Base-by-base conservation (phyloP, 2,113 vertebrate species). In the Neogobius melanostomus region DNA sequence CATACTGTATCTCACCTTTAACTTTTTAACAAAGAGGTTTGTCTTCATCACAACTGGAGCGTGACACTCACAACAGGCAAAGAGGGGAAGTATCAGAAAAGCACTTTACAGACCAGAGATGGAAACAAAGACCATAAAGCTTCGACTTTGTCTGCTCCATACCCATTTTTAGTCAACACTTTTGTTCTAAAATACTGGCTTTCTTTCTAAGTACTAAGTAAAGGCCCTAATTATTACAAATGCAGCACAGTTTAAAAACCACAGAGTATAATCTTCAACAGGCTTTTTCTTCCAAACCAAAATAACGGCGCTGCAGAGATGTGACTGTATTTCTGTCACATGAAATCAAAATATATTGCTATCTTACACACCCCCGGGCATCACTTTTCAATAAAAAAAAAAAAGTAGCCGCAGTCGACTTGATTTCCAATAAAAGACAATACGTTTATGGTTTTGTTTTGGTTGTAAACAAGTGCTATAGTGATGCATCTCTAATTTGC, bases 401-500 rank as follows among this genome's bases (percentile, higher is more conserved):
- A 81, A 78, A 10, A 36, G 16, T 16, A 36, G 44, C 59, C 49
- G 60, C 68, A 5, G 16, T 15, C 43, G n/a, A 11, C 8, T 73
- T 64, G 44, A 80, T 72, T 68, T 73, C 42, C 36, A 44, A 56
- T 60, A 71, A 81, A 80, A 80, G 8, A 49, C 43, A 68, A 48
- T 48, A 68, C 51, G 54, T 80, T 84, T 80, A 74, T 21, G 1
- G 62, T 70, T 70, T 50, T 73, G 66, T 77, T 85, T 77, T 68
- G 69, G 65, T 66, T 69, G 71, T 67, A 68, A 82, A 85, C 68
- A 74, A 56, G 53, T 21, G 16, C 0, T 16, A 36, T 36, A 8
- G 46, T 17, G 60, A n/a, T 66, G 70, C 72, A 66, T 76, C 59
- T 76, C 71, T 84, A 80, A 89, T 86, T 84, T 89, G 76, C 77